Percentiles rank a stretch among this genome's conserved stretches.
These are phyloP conservation scores for Parnassius mnemosyne DNA, from an alignment of 2,888 invertebrate genomes.

Conservation along the genomic window DNA sequence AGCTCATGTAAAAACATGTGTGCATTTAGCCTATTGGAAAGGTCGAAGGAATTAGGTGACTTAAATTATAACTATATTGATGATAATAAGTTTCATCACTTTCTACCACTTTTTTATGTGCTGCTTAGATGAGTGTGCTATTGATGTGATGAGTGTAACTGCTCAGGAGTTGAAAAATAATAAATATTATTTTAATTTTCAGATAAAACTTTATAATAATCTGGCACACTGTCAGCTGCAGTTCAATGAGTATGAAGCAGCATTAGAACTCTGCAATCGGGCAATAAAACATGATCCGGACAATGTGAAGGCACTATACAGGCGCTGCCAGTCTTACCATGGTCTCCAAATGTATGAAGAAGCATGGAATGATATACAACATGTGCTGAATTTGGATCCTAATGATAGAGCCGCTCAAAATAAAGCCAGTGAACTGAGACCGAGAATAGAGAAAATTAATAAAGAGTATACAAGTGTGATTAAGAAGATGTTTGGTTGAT, in stretches of 20 bases:
- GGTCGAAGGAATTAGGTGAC: too few relatives aligned
- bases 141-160: too few relatives aligned
- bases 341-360: constrained; percentile 83
- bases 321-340: constrained; percentile 88
- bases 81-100: too few relatives aligned
- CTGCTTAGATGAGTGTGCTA: too few relatives aligned
- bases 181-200: constrained; percentile 28
- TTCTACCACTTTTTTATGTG: too few relatives aligned
- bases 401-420: constrained; percentile 82
- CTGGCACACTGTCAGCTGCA: constrained; percentile 90
- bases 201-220: constrained; percentile 88
- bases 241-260: constrained; percentile 83
- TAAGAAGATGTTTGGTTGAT: constrained; percentile 77
- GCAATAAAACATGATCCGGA: constrained; percentile 87
- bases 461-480: constrained; percentile 80
- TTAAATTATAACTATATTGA: too few relatives aligned
- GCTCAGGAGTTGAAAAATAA: too few relatives aligned
- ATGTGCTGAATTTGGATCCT: constrained; percentile 81
- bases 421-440: constrained; percentile 78
- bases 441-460: constrained; percentile 81
- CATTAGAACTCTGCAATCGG: constrained; percentile 85
- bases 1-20: too few relatives aligned
- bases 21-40: too few relatives aligned
- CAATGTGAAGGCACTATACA: constrained; percentile 93
- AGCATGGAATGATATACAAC: constrained; percentile 81